Conservation (phyloP, 2,888 invertebrate species). For the Lissonota sp. region DNA sequence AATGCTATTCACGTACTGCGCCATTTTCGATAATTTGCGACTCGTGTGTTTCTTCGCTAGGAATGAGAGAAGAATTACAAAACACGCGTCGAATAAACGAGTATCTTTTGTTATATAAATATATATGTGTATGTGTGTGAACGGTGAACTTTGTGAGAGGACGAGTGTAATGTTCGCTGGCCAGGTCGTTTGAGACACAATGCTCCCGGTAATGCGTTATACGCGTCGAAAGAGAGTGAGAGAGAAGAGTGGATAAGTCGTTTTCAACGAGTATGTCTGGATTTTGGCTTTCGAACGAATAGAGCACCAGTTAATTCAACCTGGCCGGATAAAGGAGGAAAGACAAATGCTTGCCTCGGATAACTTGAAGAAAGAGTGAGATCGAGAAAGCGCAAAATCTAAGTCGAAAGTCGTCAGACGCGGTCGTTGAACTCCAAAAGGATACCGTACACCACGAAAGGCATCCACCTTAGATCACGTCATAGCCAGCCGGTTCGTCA, state of each 20-base stretch:
- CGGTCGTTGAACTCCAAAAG: conserved; percentile 71
- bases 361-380: conserved; percentile 18
- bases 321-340: conserved; percentile 34
- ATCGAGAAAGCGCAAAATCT: conserved; percentile 56
- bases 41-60: conserved; percentile 20
- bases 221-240: conserved; percentile 27
- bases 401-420: conserved; percentile 71
- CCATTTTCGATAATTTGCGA: conserved; percentile 47
- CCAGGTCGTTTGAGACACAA: conserved; percentile 60
- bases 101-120: conserved; percentile 50
- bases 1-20: conserved; percentile 36
- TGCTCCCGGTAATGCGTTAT: conserved; percentile 53
- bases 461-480: conserved; percentile 74
- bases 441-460: conserved; percentile 64
- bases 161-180: conserved; percentile 55
- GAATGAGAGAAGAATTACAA: conserved; percentile 20
- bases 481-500: conserved; percentile 67
- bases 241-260: conserved; percentile 45
- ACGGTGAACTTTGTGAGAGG: conserved; percentile 51
- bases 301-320: conserved; percentile 36
- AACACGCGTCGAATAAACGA: conserved; percentile 56
- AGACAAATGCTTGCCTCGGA: conserved; percentile 21
- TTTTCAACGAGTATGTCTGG: conserved; percentile 61
- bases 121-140: conserved; percentile 7
- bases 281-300: conserved; percentile 47